Percentiles rank a stretch among this genome's conserved stretches.
Evolutionary conservation across 2,797 vertebrate genomes (phyloP).

Genomic region (Eospalax fontanierii): DNA sequence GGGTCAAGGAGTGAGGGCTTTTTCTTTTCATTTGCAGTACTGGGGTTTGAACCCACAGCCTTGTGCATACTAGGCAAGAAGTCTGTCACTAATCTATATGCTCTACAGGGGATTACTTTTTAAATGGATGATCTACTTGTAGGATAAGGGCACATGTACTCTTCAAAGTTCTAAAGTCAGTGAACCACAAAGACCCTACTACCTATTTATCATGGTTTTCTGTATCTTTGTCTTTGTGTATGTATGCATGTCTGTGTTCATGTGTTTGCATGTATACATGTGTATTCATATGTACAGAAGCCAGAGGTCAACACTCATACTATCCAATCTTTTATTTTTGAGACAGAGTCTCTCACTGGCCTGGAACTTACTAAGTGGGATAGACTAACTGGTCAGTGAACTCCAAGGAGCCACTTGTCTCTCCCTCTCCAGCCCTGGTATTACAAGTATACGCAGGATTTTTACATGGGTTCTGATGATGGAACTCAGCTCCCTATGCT

Average conservation of each 20-base stretch:
- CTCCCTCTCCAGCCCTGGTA: background rate
- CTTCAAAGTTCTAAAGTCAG: constrained; percentile 14
- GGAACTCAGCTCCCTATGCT: background rate
- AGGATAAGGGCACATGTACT: background rate
- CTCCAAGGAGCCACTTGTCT: background rate
- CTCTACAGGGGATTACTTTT: background rate
- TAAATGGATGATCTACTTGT: background rate
- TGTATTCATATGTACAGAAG: background rate
- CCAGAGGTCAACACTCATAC: background rate
- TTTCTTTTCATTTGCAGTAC: background rate
- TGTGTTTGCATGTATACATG: no score
- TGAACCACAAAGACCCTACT: constrained; percentile 1
- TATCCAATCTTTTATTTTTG: background rate
- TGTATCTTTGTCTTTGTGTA: background rate
- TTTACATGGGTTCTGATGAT: background rate
- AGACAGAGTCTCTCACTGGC: background rate
- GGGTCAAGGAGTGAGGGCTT: background rate
- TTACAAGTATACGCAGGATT: background rate
- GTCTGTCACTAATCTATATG: background rate
- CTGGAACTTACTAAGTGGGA: background rate
- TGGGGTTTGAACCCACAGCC: background rate
- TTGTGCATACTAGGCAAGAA: background rate
- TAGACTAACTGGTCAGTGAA: background rate
- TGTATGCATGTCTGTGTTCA: background rate
- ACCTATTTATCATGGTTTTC: background rate